Conservation (phyloP, 2,113 vertebrate genomes). For the Delphinus delphis region DNA sequence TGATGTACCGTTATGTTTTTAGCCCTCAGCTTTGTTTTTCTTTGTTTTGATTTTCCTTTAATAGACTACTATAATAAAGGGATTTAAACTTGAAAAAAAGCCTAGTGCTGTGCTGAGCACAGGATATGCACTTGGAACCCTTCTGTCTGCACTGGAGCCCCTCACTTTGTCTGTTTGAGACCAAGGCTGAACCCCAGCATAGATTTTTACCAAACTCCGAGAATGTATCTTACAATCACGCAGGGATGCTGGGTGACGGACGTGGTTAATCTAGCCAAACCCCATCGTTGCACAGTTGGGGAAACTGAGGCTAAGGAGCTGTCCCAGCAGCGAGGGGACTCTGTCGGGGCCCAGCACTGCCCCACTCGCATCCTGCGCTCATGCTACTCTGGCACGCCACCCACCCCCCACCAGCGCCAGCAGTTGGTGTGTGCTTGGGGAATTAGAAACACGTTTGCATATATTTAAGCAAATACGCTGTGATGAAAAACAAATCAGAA, state of each 20-base stretch:
- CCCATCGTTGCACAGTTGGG: accelerated
- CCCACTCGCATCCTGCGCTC: accelerated
- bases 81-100: not conserved
- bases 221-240: not conserved
- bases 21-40: slow-evolving; percentile 66
- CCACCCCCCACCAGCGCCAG: not conserved
- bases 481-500: not conserved
- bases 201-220: not conserved
- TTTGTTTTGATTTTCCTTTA: slow-evolving; percentile 70
- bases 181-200: not conserved
- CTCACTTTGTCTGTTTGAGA: not conserved
- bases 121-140: accelerated
- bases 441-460: slow-evolving; percentile 20
- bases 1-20: slow-evolving; percentile 61
- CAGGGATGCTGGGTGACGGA: accelerated
- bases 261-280: not conserved
- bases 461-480: slow-evolving; percentile 40
- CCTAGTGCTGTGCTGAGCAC: accelerated
- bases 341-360: accelerated
- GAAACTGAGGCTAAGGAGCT: not conserved
- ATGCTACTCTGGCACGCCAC: accelerated
- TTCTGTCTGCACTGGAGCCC: not conserved
- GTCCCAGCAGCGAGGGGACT: not conserved
- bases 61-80: slow-evolving; percentile 18
- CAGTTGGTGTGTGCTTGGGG: not conserved